phyloP scores from a whole-genome alignment of 2,113 vertebrate species.

The Protobothrops flavoviridis region DNA sequence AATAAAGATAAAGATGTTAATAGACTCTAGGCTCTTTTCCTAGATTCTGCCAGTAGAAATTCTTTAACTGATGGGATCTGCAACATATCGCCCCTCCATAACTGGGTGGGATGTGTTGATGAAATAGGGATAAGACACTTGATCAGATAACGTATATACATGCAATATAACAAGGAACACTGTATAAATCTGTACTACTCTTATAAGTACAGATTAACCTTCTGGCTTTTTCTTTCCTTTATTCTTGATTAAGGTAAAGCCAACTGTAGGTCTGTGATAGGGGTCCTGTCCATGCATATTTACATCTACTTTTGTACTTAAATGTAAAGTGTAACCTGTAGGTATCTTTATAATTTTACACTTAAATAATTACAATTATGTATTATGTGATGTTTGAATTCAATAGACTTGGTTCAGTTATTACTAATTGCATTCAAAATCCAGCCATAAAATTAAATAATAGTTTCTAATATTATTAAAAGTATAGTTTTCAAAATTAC shows the following conservation, averaged over 20 bases:
- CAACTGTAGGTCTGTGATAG: neutral
- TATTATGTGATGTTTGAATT: neutral
- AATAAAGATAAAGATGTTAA: neutral
- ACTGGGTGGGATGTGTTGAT: neutral
- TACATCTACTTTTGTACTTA: neutral
- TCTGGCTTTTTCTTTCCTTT: neutral
- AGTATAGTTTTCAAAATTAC: neutral
- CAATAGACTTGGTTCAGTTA: neutral
- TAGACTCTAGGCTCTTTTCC: neutral
- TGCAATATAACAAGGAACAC: neutral
- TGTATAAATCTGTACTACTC: neutral
- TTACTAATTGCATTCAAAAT: neutral
- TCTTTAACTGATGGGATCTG: neutral
- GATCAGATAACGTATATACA: neutral
- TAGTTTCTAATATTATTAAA: neutral
- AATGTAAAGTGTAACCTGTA: neutral
- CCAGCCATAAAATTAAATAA: neutral
- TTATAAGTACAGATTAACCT: neutral
- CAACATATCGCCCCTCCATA: neutral
- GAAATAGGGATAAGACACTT: neutral
- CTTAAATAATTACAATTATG: neutral
- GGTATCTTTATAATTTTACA: neutral
- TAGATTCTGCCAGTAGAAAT: neutral
- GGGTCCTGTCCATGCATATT: neutral
- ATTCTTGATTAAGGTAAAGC: neutral